A percentile compares a stretch with the other conserved stretches of the same genome.
Conservation (phyloP, 2,797 vertebrate species). For the Microcaecilia unicolor region DNA sequence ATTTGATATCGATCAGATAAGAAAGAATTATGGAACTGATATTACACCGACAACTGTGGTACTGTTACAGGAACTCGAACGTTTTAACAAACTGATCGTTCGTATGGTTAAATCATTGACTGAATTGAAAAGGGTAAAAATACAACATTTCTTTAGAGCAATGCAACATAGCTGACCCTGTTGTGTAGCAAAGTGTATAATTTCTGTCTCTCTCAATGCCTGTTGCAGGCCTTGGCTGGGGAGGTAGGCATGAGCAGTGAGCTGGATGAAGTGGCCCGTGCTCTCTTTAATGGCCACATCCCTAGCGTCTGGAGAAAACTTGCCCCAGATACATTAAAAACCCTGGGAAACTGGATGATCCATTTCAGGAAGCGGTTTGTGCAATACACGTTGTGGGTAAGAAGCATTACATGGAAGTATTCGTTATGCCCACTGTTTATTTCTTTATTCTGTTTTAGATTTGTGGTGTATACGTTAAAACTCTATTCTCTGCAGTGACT, state of each 20-base stretch:
- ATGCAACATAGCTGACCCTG: too few relatives aligned
- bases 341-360: constrained; percentile 88
- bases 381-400: constrained; percentile 83
- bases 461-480: too few relatives aligned
- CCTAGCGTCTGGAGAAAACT: constrained; percentile 84
- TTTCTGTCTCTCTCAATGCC: neutral
- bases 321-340: constrained; percentile 85
- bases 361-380: constrained; percentile 75
- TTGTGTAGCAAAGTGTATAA: neutral
- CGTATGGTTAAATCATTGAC: constrained; percentile 73
- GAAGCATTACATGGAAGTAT: too few relatives aligned
- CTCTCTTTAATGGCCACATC: constrained; percentile 83
- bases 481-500: too few relatives aligned
- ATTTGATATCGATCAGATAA: constrained; percentile 75
- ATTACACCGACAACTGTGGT: constrained; percentile 79
- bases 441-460: too few relatives aligned
- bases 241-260: constrained; percentile 95
- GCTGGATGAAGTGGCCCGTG: constrained; percentile 78
- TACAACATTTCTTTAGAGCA: too few relatives aligned
- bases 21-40: constrained; percentile 55
- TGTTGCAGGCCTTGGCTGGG: constrained; percentile 85
- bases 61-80: constrained; percentile 84
- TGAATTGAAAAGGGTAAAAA: constrained; percentile 77
- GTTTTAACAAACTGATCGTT: constrained; percentile 77
- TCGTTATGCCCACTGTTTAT: too few relatives aligned